These are phyloP conservation scores for Limnodromus scolopaceus DNA, from an alignment of 2,797 vertebrate species.

Conservation along the genomic window DNA sequence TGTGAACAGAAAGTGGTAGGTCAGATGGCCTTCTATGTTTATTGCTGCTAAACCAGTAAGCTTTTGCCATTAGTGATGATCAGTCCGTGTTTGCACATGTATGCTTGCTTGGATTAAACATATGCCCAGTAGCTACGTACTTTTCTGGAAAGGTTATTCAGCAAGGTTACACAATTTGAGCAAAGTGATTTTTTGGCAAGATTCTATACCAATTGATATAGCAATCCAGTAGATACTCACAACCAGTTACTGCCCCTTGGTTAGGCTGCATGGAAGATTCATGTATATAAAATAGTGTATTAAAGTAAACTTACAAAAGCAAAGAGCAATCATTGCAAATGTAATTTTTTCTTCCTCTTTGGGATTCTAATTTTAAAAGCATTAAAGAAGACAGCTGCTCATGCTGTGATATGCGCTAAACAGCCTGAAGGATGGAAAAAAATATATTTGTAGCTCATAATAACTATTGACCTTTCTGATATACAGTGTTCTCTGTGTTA, in stretches of 20 bases:
- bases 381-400: slow-evolving; percentile 86
- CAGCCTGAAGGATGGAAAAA: slow-evolving; percentile 85
- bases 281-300: slow-evolving; percentile 84
- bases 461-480: slow-evolving; percentile 88
- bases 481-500: slow-evolving; percentile 84
- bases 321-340: slow-evolving; percentile 84
- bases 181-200: slow-evolving; percentile 61
- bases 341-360: slow-evolving; percentile 85
- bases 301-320: slow-evolving; percentile 86
- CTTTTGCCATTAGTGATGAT: not conserved
- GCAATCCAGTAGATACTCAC: slow-evolving; percentile 45
- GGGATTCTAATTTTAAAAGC: slow-evolving; percentile 87
- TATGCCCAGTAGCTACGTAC: not conserved
- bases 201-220: slow-evolving; percentile 58
- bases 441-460: slow-evolving; percentile 87
- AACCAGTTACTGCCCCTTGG: slow-evolving; percentile 60
- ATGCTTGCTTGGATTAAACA: not conserved
- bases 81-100: not conserved
- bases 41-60: not conserved
- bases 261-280: slow-evolving; percentile 71
- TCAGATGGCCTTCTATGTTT: not conserved
- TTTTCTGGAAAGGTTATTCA: slow-evolving; percentile 51
- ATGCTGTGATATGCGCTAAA: slow-evolving; percentile 85
- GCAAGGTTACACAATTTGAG: slow-evolving; percentile 54
- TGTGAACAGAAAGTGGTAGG: not conserved